phyloP scores from a whole-genome alignment of 2,113 vertebrate genomes.

The Lepus americanus region DNA sequence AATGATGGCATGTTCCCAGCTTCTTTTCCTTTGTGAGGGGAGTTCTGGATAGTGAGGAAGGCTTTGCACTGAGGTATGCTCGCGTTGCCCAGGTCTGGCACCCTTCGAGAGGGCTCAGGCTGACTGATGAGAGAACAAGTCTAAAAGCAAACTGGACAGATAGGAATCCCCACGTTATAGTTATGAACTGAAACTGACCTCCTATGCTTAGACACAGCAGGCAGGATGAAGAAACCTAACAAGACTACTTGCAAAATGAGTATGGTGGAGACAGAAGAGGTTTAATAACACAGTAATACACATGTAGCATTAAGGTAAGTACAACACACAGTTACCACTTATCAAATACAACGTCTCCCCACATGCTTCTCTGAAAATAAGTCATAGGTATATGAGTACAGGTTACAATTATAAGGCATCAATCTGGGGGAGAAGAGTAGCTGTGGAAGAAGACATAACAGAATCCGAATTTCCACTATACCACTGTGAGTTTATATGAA shows the following conservation, averaged over 20 bases:
- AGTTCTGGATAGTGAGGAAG: not conserved
- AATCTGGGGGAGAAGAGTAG: accelerated
- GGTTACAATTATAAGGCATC: not conserved
- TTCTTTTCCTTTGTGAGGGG: not conserved
- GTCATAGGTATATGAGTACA: not conserved
- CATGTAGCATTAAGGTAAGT: not conserved
- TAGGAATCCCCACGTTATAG: not conserved
- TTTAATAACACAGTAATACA: not conserved
- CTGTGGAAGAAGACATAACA: not conserved
- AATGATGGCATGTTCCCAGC: not conserved
- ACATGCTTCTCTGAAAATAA: not conserved
- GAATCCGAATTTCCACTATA: not conserved
- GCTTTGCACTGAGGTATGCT: not conserved
- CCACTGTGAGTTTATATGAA: not conserved
- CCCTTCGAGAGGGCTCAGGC: not conserved
- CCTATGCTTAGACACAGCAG: not conserved
- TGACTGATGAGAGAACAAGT: not conserved
- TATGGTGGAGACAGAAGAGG: not conserved
- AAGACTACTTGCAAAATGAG: not conserved
- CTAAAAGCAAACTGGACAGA: not conserved
- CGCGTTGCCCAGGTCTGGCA: not conserved
- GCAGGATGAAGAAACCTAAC: not conserved
- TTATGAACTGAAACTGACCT: not conserved
- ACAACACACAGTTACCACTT: not conserved
- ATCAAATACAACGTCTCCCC: not conserved